These are phyloP conservation scores for Cuculus canorus DNA, from an alignment of 2,797 vertebrate species.

Conservation along the genomic window DNA sequence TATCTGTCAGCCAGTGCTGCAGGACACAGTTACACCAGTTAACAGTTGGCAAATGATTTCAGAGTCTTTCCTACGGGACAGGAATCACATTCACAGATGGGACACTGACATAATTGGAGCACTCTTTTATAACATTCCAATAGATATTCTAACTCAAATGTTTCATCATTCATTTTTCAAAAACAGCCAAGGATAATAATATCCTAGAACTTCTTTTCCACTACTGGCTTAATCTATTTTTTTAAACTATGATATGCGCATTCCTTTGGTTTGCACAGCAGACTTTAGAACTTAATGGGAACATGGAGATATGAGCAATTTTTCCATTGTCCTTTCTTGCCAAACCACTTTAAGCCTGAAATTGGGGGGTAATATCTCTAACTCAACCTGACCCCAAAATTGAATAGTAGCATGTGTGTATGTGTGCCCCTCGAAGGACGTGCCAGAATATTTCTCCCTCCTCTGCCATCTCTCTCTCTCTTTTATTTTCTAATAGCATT, in stretches of 20 bases:
- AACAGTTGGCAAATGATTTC: background rate
- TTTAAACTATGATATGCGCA: constrained; percentile 69
- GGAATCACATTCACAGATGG: constrained; percentile 52
- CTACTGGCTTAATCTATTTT: constrained; percentile 64
- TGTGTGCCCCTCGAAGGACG: constrained; percentile 10
- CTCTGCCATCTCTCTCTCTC: background rate
- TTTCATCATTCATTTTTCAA: constrained; percentile 63
- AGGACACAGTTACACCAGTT: background rate
- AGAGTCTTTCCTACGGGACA: background rate
- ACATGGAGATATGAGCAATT: constrained; percentile 54
- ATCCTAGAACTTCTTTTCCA: constrained; percentile 68
- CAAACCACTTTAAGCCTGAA: constrained; percentile 67
- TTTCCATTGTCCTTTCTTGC: constrained; percentile 70
- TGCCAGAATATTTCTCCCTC: background rate
- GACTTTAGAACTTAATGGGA: constrained; percentile 64
- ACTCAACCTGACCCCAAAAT: constrained; percentile 66
- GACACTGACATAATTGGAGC: constrained; percentile 34
- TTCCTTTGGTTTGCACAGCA: constrained; percentile 73
- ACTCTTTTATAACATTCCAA: constrained; percentile 32
- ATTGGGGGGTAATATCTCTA: constrained; percentile 69
- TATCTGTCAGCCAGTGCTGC: background rate
- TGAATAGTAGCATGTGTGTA: background rate
- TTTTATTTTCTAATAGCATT: constrained; percentile 6
- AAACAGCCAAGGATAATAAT: constrained; percentile 69
- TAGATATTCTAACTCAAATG: constrained; percentile 47